These are phyloP conservation scores for Papilio xuthus DNA, from an alignment of 1,140 invertebrate species.

Conservation along the genomic window DNA sequence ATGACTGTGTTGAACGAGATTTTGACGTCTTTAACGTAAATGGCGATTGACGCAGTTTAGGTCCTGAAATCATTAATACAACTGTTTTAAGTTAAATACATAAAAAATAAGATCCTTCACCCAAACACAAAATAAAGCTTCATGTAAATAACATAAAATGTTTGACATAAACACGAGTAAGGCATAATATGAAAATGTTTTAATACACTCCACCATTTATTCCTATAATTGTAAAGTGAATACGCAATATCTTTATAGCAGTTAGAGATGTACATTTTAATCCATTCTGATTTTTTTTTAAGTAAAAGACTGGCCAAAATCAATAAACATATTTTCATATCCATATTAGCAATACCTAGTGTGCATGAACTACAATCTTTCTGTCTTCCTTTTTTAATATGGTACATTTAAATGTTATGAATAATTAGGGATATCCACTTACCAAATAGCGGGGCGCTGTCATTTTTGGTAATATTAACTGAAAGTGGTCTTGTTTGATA, in stretches of 20 bases:
- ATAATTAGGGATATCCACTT: conserved; percentile 54
- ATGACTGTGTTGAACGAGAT: conserved; percentile 69
- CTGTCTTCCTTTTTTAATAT: neutral
- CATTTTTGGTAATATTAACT: conserved; percentile 74
- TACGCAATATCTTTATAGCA: no score
- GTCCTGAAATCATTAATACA: conserved; percentile 52
- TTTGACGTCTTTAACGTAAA: conserved; percentile 66
- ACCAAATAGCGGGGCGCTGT: conserved; percentile 68
- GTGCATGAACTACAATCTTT: neutral
- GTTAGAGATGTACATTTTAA: no score
- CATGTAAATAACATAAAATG: neutral
- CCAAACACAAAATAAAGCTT: conserved; percentile 1
- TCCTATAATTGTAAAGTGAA: no score
- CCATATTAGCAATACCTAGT: neutral
- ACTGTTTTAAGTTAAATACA: neutral
- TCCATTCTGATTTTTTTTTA: no score
- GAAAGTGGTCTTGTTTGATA: conserved; percentile 79
- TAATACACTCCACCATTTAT: neutral
- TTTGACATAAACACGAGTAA: neutral
- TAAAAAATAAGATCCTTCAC: neutral
- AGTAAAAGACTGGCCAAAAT: no score
- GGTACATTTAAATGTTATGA: conserved; percentile 6
- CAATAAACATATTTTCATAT: neutral
- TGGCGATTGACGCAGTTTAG: conserved; percentile 72
- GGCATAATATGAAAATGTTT: neutral